Evolutionary conservation across 2,113 vertebrate genomes (phyloP).

Genomic region (Stercorarius parasiticus): DNA sequence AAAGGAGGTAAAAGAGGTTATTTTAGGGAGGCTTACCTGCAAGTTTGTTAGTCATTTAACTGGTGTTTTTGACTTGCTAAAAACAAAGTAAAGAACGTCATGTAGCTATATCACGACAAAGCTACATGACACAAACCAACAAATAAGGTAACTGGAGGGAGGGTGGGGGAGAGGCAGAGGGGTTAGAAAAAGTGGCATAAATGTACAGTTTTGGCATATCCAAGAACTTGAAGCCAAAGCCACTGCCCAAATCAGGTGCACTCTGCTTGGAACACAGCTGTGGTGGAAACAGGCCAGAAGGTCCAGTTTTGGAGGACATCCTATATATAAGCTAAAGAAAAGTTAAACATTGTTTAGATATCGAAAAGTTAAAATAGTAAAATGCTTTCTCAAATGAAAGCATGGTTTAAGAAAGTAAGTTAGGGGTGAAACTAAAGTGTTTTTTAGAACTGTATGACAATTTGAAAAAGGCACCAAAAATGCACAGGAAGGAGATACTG

Average conservation of each 20-base stretch:
- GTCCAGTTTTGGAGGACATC: background rate
- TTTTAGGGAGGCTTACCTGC: background rate
- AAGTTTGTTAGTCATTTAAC: background rate
- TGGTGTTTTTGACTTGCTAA: background rate
- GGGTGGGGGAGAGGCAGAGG: background rate
- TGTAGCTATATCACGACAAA: background rate
- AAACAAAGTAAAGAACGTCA: background rate
- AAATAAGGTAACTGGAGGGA: background rate
- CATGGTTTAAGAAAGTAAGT: background rate
- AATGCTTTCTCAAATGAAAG: background rate
- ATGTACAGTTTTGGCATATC: background rate
- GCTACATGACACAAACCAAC: background rate
- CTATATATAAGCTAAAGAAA: background rate
- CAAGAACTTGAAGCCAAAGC: background rate
- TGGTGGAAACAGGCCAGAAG: background rate
- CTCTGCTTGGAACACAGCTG: background rate
- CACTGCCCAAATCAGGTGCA: background rate
- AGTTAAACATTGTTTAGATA: background rate
- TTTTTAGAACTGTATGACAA: background rate
- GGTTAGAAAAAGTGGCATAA: background rate
- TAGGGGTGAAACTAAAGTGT: background rate
- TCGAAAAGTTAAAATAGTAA: background rate
- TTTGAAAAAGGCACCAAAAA: background rate
- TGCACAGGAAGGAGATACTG: background rate
- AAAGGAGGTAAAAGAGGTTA: background rate